phyloP scores from a whole-genome alignment of 2,797 vertebrate species.

The Melanotaenia boesemani region DNA sequence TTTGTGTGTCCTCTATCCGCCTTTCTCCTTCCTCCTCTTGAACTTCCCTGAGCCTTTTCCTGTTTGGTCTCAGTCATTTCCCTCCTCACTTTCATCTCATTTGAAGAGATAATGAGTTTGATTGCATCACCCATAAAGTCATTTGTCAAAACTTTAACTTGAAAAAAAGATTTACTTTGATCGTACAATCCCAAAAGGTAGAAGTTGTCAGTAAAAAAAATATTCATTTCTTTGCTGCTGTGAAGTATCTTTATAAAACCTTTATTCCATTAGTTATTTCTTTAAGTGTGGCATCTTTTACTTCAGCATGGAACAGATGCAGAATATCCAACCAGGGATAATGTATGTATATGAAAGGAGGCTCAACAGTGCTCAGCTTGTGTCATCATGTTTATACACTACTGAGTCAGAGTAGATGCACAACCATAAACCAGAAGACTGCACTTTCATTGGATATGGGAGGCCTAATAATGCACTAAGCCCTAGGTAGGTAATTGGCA shows the following conservation, averaged over 20 bases:
- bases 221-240: slow-evolving; percentile 14
- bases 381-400: slow-evolving; percentile 29
- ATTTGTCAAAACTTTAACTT: slow-evolving; percentile 66
- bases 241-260: slow-evolving; percentile 10
- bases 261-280: neutral
- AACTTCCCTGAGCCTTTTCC: slow-evolving; percentile 59
- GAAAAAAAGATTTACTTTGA: slow-evolving; percentile 54
- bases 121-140: slow-evolving; percentile 70
- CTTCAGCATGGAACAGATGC: slow-evolving; percentile 21
- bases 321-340: slow-evolving; percentile 14
- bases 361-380: slow-evolving; percentile 24
- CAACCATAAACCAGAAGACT: slow-evolving; percentile 45
- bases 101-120: slow-evolving; percentile 70
- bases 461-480: neutral
- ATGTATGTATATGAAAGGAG: slow-evolving; percentile 29
- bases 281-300: slow-evolving; percentile 16
- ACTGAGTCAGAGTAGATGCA: slow-evolving; percentile 60
- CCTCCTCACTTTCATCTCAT: slow-evolving; percentile 71
- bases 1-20: slow-evolving; percentile 37
- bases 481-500: no score
- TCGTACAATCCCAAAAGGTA: slow-evolving; percentile 44
- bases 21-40: slow-evolving; percentile 53
- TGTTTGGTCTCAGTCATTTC: slow-evolving; percentile 64
- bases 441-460: slow-evolving; percentile 27
- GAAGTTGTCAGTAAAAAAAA: slow-evolving; percentile 37